Percentiles rank a stretch among this genome's conserved stretches.
phyloP scores from a whole-genome alignment of 2,888 invertebrate genomes.

The Drosophila anomalipes region DNA sequence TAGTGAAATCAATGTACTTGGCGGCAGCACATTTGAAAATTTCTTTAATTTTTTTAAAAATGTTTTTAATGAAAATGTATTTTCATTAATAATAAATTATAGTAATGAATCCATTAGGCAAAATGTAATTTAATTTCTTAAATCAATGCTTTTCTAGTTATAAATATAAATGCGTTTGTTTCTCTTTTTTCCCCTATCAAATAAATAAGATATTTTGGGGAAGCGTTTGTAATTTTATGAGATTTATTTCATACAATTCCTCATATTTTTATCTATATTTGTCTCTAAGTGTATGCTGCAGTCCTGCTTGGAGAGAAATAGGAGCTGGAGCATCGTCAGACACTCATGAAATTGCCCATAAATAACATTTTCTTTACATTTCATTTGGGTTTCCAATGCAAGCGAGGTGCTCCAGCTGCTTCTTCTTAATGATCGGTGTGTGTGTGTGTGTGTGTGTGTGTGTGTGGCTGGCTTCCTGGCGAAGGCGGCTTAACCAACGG shows the following conservation, averaged over 20 bases:
- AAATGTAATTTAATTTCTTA: no score
- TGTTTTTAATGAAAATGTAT: background rate
- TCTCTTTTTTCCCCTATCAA: background rate
- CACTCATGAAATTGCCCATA: conserved; percentile 82
- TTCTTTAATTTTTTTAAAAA: no score
- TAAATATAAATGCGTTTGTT: background rate
- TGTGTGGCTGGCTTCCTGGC: conserved; percentile 53
- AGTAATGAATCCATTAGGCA: background rate
- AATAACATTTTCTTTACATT: conserved; percentile 82
- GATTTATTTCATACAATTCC: background rate
- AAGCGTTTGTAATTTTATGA: no score
- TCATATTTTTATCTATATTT: background rate
- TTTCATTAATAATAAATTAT: background rate
- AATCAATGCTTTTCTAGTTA: background rate
- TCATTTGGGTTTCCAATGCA: conserved; percentile 66
- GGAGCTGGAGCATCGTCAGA: conserved; percentile 55
- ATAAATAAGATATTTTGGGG: background rate
- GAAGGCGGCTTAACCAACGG: conserved; percentile 70
- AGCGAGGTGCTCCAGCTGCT: conserved; percentile 22
- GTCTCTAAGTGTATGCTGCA: background rate
- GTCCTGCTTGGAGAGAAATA: conserved; percentile 19
- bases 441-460: conserved; percentile 23
- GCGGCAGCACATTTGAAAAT: background rate
- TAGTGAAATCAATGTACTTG: background rate
- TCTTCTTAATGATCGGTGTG: conserved; percentile 40